Evolutionary conservation across 2,113 vertebrate species (phyloP).

Genomic region (Balaeniceps rex): DNA sequence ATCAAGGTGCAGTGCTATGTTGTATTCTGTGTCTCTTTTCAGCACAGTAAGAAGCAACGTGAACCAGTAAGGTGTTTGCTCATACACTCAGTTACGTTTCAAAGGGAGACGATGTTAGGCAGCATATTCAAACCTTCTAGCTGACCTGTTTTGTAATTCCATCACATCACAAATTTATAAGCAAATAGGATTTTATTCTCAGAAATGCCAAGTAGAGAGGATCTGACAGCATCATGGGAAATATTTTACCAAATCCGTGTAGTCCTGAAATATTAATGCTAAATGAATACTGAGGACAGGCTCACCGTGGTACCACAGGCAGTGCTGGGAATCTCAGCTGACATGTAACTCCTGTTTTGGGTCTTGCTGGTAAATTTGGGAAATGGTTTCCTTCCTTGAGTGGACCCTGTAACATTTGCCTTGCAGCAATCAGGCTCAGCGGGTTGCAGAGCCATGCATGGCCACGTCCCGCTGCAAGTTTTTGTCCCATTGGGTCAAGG

Average conservation of each 20-base stretch:
- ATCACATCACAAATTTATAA: conserved; percentile 22
- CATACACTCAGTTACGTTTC: accelerated
- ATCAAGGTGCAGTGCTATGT: accelerated
- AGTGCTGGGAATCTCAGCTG: not conserved
- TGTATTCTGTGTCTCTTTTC: not conserved
- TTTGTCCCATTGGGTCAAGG: accelerated
- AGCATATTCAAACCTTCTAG: not conserved
- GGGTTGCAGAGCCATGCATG: not conserved
- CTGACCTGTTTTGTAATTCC: conserved; percentile 18
- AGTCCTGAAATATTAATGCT: not conserved
- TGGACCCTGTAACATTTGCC: not conserved
- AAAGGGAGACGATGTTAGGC: not conserved
- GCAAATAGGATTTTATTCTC: not conserved
- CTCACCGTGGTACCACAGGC: not conserved
- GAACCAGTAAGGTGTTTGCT: not conserved
- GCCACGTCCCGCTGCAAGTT: not conserved
- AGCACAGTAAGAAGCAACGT: accelerated
- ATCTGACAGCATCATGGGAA: not conserved
- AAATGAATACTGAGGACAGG: not conserved
- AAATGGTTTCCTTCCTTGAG: not conserved
- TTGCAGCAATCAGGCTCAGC: not conserved
- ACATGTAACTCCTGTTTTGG: not conserved
- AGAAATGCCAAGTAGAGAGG: not conserved
- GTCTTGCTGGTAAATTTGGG: not conserved
- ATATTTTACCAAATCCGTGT: not conserved